Percentiles rank a stretch among this genome's conserved stretches.
These are phyloP conservation scores for Timema cristinae DNA, from an alignment of 2,888 invertebrate species.

Conservation along the genomic window DNA sequence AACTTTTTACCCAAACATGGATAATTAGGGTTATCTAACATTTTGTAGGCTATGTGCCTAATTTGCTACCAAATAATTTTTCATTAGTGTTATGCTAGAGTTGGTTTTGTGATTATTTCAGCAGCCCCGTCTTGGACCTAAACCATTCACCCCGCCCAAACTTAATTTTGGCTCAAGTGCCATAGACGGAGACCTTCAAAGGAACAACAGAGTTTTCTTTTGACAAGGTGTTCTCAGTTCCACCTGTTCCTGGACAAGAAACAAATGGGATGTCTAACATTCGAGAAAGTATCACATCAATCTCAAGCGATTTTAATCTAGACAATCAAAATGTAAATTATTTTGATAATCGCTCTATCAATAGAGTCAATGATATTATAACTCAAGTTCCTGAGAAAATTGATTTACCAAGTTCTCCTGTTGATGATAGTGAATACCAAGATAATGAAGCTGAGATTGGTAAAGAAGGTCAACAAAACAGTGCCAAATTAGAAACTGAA, in stretches of 20 bases:
- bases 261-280: not conserved
- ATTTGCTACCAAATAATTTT: no score
- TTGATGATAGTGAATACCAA: constrained; percentile 11
- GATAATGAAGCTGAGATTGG: constrained; percentile 28
- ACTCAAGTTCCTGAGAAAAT: constrained; percentile 5
- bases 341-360: not conserved
- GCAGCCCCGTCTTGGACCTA: constrained; percentile 80
- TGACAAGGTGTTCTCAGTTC: constrained; percentile 78
- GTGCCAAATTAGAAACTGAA: not conserved
- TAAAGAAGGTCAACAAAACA: constrained; percentile 21
- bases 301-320: no score
- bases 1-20: no score
- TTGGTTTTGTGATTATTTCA: constrained; percentile 34
- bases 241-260: constrained; percentile 58
- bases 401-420: not conserved
- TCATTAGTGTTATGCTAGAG: no score
- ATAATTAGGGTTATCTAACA: no score
- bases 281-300: no score
- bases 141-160: constrained; percentile 73
- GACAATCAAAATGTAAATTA: no score
- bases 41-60: no score
- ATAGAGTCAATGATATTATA: not conserved
- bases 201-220: constrained; percentile 55
- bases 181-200: constrained; percentile 25
- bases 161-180: constrained; percentile 30